Evolutionary conservation across 2,113 vertebrate genomes (phyloP).

Genomic region (Gadus chalcogrammus): DNA sequence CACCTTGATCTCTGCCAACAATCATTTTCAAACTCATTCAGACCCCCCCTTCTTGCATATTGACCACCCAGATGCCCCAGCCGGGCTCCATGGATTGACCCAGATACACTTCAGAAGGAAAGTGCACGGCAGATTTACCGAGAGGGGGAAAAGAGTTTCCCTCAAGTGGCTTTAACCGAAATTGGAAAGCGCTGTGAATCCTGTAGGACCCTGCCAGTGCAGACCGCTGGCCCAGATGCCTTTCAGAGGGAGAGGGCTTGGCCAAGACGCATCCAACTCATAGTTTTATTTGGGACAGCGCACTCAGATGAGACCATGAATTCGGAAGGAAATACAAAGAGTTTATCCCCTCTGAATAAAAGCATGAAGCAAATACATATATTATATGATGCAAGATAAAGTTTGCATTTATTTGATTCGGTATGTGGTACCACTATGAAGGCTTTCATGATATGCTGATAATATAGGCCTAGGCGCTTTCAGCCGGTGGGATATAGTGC

Average conservation of each 20-base stretch:
- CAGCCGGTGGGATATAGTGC: too few relatives aligned
- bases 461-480: too few relatives aligned
- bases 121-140: constrained; percentile 21
- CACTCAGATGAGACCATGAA: too few relatives aligned
- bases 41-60: constrained; percentile 13
- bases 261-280: constrained; percentile 45
- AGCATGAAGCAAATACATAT: too few relatives aligned
- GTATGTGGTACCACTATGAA: too few relatives aligned
- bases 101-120: constrained; percentile 39
- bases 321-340: too few relatives aligned
- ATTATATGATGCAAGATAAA: too few relatives aligned
- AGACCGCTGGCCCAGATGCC: constrained; percentile 41
- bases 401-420: too few relatives aligned
- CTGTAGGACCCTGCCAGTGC: constrained; percentile 14
- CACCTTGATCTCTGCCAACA: neutral
- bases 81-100: constrained; percentile 39
- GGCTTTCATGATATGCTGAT: too few relatives aligned
- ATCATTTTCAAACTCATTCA: constrained; percentile 15
- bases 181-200: constrained; percentile 27
- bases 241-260: constrained; percentile 52
- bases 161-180: constrained; percentile 44
- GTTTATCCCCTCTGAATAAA: too few relatives aligned
- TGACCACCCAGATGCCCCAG: constrained; percentile 40
- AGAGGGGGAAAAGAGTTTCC: constrained; percentile 29
- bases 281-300: neutral